Evolutionary conservation across 2,888 invertebrate genomes (phyloP).

Genomic region (Helleia helle): DNA sequence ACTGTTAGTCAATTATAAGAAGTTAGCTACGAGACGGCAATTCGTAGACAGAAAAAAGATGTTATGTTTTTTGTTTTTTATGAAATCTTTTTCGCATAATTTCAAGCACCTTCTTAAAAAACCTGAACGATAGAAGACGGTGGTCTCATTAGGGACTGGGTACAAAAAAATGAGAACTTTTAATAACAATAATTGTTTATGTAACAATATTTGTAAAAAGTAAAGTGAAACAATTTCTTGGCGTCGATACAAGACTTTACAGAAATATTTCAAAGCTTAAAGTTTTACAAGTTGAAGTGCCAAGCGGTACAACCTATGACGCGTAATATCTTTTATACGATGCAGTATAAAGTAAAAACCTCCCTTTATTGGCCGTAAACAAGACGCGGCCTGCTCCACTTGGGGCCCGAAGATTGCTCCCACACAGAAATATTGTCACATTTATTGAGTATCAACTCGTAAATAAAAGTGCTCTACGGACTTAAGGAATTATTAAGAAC

Average conservation of each 20-base stretch:
- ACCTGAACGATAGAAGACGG: no score
- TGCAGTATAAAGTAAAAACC: slow-evolving; percentile 9
- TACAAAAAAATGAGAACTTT: neutral
- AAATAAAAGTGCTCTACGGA: slow-evolving; percentile 10
- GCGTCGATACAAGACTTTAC: neutral
- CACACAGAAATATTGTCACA: slow-evolving; percentile 18
- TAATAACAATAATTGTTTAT: no score
- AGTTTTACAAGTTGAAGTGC: neutral
- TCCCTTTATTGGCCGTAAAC: slow-evolving; percentile 23
- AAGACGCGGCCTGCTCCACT: slow-evolving; percentile 15
- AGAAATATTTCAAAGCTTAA: neutral
- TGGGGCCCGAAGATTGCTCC: slow-evolving; percentile 18
- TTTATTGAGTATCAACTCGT: slow-evolving; percentile 19
- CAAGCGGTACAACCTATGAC: neutral
- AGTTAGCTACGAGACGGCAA: no score
- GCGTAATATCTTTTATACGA: neutral
- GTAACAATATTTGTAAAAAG: neutral
- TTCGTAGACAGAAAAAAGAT: no score
- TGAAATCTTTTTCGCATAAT: no score
- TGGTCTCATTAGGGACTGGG: neutral
- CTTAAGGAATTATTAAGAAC: neutral
- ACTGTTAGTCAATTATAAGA: no score
- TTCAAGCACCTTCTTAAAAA: no score
- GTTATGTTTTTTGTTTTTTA: no score
- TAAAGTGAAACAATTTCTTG: no score